Evolutionary conservation across 2,113 vertebrate species (phyloP).

Genomic region (Cryptoleucopteryx plumbea): DNA sequence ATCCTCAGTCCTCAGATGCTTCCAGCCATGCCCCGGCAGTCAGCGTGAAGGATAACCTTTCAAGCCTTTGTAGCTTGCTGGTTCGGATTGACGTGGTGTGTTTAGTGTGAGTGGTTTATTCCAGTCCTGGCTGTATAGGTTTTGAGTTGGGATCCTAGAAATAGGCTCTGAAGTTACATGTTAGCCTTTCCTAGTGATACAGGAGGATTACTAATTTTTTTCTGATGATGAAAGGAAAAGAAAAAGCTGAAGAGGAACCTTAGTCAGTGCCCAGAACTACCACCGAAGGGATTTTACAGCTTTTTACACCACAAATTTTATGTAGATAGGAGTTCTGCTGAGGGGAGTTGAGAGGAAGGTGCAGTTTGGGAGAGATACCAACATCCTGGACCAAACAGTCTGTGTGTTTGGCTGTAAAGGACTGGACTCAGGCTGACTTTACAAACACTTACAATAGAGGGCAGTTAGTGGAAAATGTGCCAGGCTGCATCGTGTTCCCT

Average conservation of each 20-base stretch:
- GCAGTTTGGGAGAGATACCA: not conserved
- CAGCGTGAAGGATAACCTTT: accelerated
- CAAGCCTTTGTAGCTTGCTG: not conserved
- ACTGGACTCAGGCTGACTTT: accelerated
- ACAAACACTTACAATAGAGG: accelerated
- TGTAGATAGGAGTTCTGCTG: not conserved
- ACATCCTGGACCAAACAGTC: not conserved
- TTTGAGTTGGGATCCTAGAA: not conserved
- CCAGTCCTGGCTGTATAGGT: not conserved
- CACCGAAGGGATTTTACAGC: not conserved
- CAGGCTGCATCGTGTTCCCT: accelerated
- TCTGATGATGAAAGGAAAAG: not conserved
- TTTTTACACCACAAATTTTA: not conserved
- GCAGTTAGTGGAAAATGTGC: not conserved
- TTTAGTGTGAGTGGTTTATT: not conserved
- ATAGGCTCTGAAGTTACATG: not conserved
- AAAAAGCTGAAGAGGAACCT: not conserved
- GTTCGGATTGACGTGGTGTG: accelerated
- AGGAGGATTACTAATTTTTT: not conserved
- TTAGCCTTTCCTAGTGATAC: not conserved
- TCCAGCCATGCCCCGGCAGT: not conserved
- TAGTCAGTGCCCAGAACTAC: not conserved
- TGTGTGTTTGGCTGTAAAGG: not conserved
- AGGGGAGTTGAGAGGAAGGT: not conserved
- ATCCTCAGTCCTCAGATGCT: accelerated